Base-by-base conservation (phyloP, 2,888 invertebrate species). In the Apodemia hepburni region DNA sequence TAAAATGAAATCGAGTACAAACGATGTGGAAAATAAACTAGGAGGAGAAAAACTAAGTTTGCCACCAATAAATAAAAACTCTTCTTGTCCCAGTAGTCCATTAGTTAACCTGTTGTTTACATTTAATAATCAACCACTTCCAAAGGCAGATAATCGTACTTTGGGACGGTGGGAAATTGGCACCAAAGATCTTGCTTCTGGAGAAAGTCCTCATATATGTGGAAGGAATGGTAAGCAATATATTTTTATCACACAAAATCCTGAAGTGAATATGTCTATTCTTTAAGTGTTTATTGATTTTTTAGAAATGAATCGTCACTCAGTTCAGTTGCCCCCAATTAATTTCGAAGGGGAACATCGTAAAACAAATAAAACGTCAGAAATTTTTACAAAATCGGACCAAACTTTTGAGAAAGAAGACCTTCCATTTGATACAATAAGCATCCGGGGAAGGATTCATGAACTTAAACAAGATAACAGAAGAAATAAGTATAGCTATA, bases 401-500 rank as follows among this genome's bases (percentile, higher is more conserved):
- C 29, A 60, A 51, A 22, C 9, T 11, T 58, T 57, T 49, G 62
- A 57, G 3, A 58, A 47, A 29, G 58, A 58, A 29, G 62, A 45
- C n/a, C 57, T 18, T 35, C 29, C 12, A 11, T 65, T 66, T 1
- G 77, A 78, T 2, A 67, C 79, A 8, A 89, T 89, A 54, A 79
- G 75, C 60, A 88, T 89, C 9, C 81, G 77, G 15, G 78, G 81
- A 1, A 84, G 79, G 71, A 89, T 89, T 22, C 78, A 73, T 57
- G 85, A 88, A 64, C 71, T 89, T 12, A 89, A 88, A 68, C 73
- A 78, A 67, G 77, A 66, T 47, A 68, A 68, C 29, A 70, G 66
- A 59, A 73, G 8, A 61, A 65, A 58, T 54, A 45, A 58, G 66
- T 69, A 69, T 63, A 11, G 12, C 42, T 12, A 42, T 15, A 42